phyloP scores from a whole-genome alignment of 2,113 vertebrate genomes.

The Amblyornis subalaris region DNA sequence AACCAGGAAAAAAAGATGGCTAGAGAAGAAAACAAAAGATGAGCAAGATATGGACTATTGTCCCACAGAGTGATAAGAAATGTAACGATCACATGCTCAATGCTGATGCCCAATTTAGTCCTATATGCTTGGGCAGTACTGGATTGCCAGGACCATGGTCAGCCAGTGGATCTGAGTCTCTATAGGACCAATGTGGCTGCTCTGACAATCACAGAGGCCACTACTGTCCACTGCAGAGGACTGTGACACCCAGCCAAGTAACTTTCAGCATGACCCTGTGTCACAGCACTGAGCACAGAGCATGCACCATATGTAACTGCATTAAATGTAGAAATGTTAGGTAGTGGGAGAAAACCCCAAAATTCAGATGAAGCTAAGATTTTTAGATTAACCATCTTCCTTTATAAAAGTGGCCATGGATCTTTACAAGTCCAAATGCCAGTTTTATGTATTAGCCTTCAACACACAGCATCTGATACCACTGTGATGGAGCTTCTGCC shows the following conservation, averaged over 20 bases:
- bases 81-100: not conserved
- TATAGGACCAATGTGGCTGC: not conserved
- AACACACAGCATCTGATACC: not conserved
- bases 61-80: not conserved
- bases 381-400: not conserved
- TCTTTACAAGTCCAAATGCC: not conserved
- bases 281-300: not conserved
- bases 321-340: not conserved
- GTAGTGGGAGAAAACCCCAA: not conserved
- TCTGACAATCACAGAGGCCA: not conserved
- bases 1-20: not conserved
- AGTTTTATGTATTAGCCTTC: not conserved
- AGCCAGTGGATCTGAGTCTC: not conserved
- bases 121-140: not conserved
- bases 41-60: not conserved
- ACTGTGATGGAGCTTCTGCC: not conserved
- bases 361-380: not conserved
- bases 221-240: not conserved
- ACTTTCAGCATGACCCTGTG: rapidly evolving
- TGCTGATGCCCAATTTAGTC: not conserved
- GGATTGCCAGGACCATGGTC: not conserved
- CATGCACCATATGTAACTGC: not conserved
- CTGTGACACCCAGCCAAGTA: not conserved
- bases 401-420: not conserved
- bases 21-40: not conserved